phyloP scores from a whole-genome alignment of 2,888 invertebrate genomes.

The Clepsis dumicolana region DNA sequence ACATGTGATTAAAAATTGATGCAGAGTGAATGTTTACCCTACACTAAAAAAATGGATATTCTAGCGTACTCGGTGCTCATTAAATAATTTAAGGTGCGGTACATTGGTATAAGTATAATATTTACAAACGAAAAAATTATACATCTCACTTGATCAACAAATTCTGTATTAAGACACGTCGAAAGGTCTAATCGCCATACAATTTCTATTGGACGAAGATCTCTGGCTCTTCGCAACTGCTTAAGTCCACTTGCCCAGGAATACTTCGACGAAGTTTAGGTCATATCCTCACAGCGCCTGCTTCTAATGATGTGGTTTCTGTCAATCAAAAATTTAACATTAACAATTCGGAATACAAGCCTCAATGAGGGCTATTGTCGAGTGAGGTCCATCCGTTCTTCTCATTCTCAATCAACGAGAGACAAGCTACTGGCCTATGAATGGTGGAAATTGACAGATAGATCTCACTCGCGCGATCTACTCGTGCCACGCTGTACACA shows the following conservation, averaged over 20 bases:
- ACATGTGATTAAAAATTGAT: too few relatives aligned
- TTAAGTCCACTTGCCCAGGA: not conserved
- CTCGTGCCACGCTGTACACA: too few relatives aligned
- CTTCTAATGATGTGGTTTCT: slow-evolving; percentile 14
- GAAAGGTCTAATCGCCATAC: slow-evolving; percentile 15
- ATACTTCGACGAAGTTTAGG: not conserved
- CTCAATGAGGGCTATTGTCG: too few relatives aligned
- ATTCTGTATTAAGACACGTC: not conserved
- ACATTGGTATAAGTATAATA: slow-evolving; percentile 17
- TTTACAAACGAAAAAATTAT: slow-evolving; percentile 37
- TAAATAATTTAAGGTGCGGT: slow-evolving; percentile 34
- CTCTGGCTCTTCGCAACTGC: not conserved
- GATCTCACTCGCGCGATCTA: too few relatives aligned
- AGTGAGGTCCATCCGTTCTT: too few relatives aligned
- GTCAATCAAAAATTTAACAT: not conserved
- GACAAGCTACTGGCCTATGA: too few relatives aligned
- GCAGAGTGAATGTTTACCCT: not conserved
- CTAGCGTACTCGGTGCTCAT: slow-evolving; percentile 22
- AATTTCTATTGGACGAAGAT: slow-evolving; percentile 6
- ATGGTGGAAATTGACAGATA: too few relatives aligned
- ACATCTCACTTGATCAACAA: slow-evolving; percentile 25
- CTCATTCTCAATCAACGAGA: too few relatives aligned
- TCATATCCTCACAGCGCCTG: not conserved
- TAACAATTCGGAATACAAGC: too few relatives aligned
- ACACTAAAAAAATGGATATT: not conserved